phyloP scores from a whole-genome alignment of 37 sponge, comb jelly and placozoan genomes.

The Mnemiopsis leidyi region DNA sequence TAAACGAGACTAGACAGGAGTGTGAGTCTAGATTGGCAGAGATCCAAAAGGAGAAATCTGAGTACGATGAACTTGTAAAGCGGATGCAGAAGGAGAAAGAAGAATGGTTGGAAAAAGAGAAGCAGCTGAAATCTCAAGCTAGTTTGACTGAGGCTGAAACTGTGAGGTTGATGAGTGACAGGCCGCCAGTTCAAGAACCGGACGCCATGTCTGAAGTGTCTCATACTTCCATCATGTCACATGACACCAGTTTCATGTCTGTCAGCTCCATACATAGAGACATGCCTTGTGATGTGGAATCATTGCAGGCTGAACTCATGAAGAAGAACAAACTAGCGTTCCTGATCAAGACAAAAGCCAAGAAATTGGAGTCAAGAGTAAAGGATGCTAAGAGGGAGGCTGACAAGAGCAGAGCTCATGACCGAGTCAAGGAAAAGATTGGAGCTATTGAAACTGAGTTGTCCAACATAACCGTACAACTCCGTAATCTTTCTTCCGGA shows the following conservation, averaged over 20 bases:
- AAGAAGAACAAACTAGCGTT: constrained; percentile 43
- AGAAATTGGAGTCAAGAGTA: constrained; percentile 6
- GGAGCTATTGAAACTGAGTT: not conserved
- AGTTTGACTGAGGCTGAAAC: constrained; percentile 52
- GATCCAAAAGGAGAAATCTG: not conserved
- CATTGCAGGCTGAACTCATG: constrained; percentile 29
- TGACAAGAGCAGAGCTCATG: constrained; percentile 30
- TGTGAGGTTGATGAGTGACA: constrained; percentile 45
- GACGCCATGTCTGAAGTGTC: constrained; percentile 40
- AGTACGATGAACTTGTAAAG: not conserved
- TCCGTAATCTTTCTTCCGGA: not conserved
- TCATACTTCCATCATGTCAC: not conserved
- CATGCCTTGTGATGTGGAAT: constrained; percentile 38
- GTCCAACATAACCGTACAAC: not conserved
- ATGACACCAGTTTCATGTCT: constrained; percentile 12
- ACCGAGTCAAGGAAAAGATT: constrained; percentile 26
- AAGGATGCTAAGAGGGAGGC: constrained; percentile 26
- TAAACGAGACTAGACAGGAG: not conserved
- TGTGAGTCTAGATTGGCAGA: not conserved
- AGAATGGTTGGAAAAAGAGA: not conserved
- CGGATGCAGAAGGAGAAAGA: constrained; percentile 27
- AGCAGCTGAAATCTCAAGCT: not conserved
- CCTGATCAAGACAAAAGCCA: constrained; percentile 8
- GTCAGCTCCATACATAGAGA: not conserved
- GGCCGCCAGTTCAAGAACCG: constrained; percentile 5